A percentile compares a stretch with the other conserved stretches of the same genome.
These are phyloP conservation scores for Brachypterus glaber DNA, from an alignment of 2,888 invertebrate genomes.

Conservation along the genomic window DNA sequence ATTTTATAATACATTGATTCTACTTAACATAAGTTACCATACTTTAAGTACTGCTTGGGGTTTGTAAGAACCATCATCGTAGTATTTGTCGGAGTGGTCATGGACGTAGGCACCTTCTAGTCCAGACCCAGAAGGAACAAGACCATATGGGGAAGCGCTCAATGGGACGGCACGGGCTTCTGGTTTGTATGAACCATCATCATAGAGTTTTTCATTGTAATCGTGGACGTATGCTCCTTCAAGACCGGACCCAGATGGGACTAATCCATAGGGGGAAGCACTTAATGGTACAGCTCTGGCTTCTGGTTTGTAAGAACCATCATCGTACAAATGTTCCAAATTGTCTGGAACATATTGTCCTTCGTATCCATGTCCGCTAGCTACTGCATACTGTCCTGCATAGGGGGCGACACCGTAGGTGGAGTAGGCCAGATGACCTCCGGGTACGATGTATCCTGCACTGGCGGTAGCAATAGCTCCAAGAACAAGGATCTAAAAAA, in stretches of 20 bases:
- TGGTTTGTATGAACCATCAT: neutral
- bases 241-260: conserved; percentile 26
- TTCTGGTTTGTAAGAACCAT: conserved; percentile 31
- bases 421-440: conserved; percentile 8
- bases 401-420: conserved; percentile 25
- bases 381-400: conserved; percentile 1
- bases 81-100: conserved; percentile 28
- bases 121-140: conserved; percentile 20
- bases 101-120: conserved; percentile 30
- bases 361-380: conserved; percentile 26
- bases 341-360: conserved; percentile 29
- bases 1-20: no score
- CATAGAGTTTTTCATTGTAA: neutral
- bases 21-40: no score
- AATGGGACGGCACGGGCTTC: conserved; percentile 19
- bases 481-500: conserved; percentile 18
- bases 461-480: conserved; percentile 23
- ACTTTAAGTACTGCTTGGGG: no score
- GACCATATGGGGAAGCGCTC: conserved; percentile 21
- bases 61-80: conserved; percentile 33
- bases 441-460: conserved; percentile 21
- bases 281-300: conserved; percentile 22
- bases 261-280: conserved; percentile 26
- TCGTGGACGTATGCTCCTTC: conserved; percentile 27
- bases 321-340: conserved; percentile 30